Evolutionary conservation across 1,140 invertebrate genomes (phyloP).

Genomic region (Cecropterus lyciades): DNA sequence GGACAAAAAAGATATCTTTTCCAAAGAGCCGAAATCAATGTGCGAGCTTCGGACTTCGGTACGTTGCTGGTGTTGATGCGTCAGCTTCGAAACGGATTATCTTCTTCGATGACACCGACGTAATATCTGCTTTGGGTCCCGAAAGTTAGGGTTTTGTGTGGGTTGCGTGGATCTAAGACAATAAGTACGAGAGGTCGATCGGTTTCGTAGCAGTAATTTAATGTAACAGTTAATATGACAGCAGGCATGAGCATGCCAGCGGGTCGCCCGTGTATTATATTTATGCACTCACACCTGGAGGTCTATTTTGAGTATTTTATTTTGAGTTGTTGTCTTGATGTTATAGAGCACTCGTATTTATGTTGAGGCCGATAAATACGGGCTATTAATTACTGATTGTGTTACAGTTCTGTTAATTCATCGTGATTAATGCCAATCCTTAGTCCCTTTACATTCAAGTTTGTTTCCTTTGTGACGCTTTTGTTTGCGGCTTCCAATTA

Average conservation of each 20-base stretch:
- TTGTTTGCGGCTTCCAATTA: slow-evolving; percentile 31
- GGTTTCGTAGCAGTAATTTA: slow-evolving; percentile 80
- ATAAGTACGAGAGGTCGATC: slow-evolving; percentile 69
- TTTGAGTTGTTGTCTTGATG: slow-evolving; percentile 64
- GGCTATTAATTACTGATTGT: slow-evolving; percentile 79
- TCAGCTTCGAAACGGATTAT: slow-evolving; percentile 45
- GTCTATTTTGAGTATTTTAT: slow-evolving; percentile 73
- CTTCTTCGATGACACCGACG: not conserved
- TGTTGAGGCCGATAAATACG: slow-evolving; percentile 71
- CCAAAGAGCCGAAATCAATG: slow-evolving; percentile 83
- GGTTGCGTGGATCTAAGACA: slow-evolving; percentile 43
- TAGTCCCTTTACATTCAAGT: slow-evolving; percentile 19
- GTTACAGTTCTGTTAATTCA: slow-evolving; percentile 77
- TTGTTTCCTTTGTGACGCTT: slow-evolving; percentile 25
- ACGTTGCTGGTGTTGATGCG: slow-evolving; percentile 53
- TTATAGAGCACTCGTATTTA: slow-evolving; percentile 75
- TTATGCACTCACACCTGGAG: slow-evolving; percentile 82
- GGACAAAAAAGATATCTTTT: slow-evolving; percentile 80
- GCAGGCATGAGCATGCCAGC: slow-evolving; percentile 79
- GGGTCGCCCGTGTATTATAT: slow-evolving; percentile 77
- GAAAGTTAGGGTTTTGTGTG: slow-evolving; percentile 40
- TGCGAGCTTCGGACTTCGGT: slow-evolving; percentile 74
- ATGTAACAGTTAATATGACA: slow-evolving; percentile 84
- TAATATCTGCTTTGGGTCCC: slow-evolving; percentile 32
- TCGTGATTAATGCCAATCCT: slow-evolving; percentile 61